These are phyloP conservation scores for Chromis chromis DNA, from an alignment of 2,797 vertebrate species.

Conservation along the genomic window DNA sequence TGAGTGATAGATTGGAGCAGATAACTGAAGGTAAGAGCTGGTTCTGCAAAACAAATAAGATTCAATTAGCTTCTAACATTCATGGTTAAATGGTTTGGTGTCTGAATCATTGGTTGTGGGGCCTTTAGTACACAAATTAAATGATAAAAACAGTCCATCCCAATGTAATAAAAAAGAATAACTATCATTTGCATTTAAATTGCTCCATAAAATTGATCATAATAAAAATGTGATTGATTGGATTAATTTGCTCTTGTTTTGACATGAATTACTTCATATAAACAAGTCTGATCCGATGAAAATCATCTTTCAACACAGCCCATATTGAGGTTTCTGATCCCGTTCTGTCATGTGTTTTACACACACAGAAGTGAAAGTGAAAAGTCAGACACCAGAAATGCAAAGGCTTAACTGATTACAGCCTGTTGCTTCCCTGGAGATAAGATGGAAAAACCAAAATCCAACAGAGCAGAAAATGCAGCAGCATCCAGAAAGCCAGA, in stretches of 20 bases:
- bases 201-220: background rate
- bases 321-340: background rate
- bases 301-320: background rate
- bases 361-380: background rate
- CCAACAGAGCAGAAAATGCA: background rate
- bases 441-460: background rate
- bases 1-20: slow-evolving; percentile 30
- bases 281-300: background rate
- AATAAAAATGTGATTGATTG: background rate
- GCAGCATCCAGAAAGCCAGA: background rate
- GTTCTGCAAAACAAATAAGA: slow-evolving; percentile 40
- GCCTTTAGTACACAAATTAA: slow-evolving; percentile 10
- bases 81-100: slow-evolving; percentile 27
- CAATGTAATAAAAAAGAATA: slow-evolving; percentile 16
- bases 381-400: background rate
- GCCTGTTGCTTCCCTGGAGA: background rate
- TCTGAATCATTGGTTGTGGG: slow-evolving; percentile 19
- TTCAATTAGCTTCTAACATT: slow-evolving; percentile 46
- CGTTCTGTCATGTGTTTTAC: background rate
- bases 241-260: slow-evolving; percentile 1
- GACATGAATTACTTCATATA: background rate
- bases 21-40: slow-evolving; percentile 32
- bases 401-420: background rate
- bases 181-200: slow-evolving; percentile 20
- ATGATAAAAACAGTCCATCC: slow-evolving; percentile 26